These are phyloP conservation scores for Girardinichthys multiradiatus DNA, from an alignment of 2,113 vertebrate species.

Conservation along the genomic window DNA sequence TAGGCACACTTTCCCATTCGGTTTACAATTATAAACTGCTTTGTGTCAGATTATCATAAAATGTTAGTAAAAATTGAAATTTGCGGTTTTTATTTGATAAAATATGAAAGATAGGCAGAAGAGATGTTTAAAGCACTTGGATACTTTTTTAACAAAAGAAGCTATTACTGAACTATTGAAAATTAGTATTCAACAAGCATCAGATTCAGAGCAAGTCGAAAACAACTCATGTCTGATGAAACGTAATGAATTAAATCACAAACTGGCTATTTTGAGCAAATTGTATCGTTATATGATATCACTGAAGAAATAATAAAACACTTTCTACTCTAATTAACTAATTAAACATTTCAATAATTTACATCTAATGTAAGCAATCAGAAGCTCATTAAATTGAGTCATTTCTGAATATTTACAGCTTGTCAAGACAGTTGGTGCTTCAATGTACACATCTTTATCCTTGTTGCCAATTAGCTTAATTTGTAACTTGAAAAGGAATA, in stretches of 20 bases:
- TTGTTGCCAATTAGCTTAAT: background rate
- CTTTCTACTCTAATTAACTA: background rate
- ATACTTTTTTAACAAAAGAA: background rate
- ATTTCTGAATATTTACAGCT: background rate
- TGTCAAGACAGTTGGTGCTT: background rate
- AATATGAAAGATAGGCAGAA: background rate
- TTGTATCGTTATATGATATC: background rate
- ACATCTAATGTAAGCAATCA: background rate
- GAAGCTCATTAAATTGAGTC: background rate
- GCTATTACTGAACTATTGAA: background rate
- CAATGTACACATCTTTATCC: background rate
- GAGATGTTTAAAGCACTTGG: background rate
- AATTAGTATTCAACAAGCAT: slow-evolving; percentile 4
- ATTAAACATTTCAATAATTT: slow-evolving; percentile 2
- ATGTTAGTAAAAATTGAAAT: background rate
- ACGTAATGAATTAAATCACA: background rate
- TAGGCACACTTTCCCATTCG: background rate
- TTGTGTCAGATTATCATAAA: background rate
- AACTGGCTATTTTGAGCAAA: background rate
- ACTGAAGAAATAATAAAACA: slow-evolving; percentile 1
- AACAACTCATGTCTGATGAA: background rate
- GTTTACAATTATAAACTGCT: background rate
- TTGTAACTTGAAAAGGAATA: slow-evolving; percentile 7
- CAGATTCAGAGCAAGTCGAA: background rate
- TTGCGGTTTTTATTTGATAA: background rate